Evolutionary conservation across 2,888 invertebrate genomes (phyloP), one percentile per base, ranked within the genome.

Genomic region (Saturnia japonica): DNA sequence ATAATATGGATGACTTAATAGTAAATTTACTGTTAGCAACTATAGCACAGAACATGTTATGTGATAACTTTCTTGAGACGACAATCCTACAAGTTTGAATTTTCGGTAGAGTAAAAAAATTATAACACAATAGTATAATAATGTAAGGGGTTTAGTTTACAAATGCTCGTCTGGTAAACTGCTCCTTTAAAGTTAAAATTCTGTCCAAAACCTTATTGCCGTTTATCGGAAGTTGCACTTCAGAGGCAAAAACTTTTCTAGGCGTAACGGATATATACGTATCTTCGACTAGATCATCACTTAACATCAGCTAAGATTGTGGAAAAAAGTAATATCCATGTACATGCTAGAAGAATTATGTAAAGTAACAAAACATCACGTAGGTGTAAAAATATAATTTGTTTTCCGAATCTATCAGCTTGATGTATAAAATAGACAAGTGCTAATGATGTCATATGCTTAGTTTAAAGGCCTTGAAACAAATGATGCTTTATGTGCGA

Each of bases 381-480:
- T 42, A 67, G 25, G 25, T 42, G 67, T 19, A n/a, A 67, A 45
- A 43, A 42, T 43, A 67, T 1, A 22, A 45, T 67, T 40, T 67
- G 14, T 43, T 25, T 25, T 42, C 25, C 42, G 25, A 45, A 45
- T 42, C 11, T 25, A 45, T 42, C 45, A 67, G 14, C 16, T 67
- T 67, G n/a, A 67, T 45, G 25, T 67, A n/a, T 42, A 45, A 45
- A 43, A 1, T n/a, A 45, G 67, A 43, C 45, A 67, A 22, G 25
- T 68, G 12, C 42, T 28, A 43, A 68, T 68, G 42, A 68, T 43
- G 57, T 60, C 43, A 68, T 19, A 60, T 60, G 68, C 22, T 69
- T 42, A 69, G 25, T 25, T 60, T 1, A 14, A 62, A 25, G 60
- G 25, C 68, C 68, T 69, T 69, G 68, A 69, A 60, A 43, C 60